Base-by-base conservation (phyloP, 2,888 invertebrate species). In the Lasius fuliginosus region DNA sequence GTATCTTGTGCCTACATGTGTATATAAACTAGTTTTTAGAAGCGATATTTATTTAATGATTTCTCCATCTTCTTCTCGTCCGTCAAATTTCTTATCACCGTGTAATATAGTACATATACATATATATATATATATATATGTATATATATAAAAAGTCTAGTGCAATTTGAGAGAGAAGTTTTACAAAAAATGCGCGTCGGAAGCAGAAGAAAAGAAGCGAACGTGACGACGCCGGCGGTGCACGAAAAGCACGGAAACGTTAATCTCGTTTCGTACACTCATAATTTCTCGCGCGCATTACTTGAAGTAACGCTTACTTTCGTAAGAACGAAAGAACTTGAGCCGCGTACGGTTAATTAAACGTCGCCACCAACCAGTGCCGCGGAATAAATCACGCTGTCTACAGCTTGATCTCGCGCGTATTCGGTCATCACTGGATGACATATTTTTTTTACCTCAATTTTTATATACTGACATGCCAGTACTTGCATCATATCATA, bases 221-320 rank as follows among this genome's bases (percentile, higher is more conserved):
- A 68, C 42, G 56, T 23, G 30, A 46, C 23, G 71, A 42, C 53
- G 49, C 46, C 46, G 64, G 56, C 65, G 71, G 40, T 40, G 83
- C 64, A 42, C 64, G 83, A 83, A 84, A 62, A 68, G 68, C 69
- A 33, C 82, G 79, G 58, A 82, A 75, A 69, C 58, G 85, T 85
- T 86, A 87, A 87, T 87, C 81, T 75, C 71, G 67, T 87, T 87
- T 85, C 81, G 83, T 77, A 83, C 74, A 65, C 71, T 73, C 81
- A 79, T 84, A 83, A 82, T 84, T 88, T 87, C 81, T 83, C 53
- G 79, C 82, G 49, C 76, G 69, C 81, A 75, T 85, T 86, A 81
- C 73, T 68, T 67, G 65, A 83, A 88, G 82, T 79, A 83, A 84
- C 73, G 81, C 76, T 83, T 85, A 82, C 83, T 85, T 79, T 56